phyloP scores from a whole-genome alignment of 2,797 vertebrate species.

The Lacerta bilineata region DNA sequence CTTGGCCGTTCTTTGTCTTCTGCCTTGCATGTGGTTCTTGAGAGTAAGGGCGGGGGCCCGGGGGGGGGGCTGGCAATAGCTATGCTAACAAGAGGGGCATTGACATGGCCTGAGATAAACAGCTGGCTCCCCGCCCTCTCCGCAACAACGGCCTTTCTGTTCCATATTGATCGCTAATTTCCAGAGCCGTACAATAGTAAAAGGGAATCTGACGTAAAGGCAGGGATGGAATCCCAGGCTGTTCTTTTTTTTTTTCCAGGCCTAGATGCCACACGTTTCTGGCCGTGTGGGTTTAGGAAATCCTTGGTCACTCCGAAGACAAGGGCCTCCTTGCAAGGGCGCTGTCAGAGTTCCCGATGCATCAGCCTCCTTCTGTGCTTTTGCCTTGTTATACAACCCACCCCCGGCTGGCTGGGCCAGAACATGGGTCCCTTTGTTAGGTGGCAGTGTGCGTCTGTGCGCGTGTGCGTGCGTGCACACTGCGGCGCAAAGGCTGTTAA shows the following conservation, averaged over 20 bases:
- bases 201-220: conserved; percentile 79
- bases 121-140: conserved; percentile 61
- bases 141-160: conserved; percentile 79
- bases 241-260: conserved; percentile 78
- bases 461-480: not conserved
- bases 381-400: conserved; percentile 33
- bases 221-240: conserved; percentile 78
- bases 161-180: conserved; percentile 74
- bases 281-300: conserved; percentile 69
- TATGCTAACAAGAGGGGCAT: conserved; percentile 78
- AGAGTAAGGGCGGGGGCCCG: conserved; percentile 42
- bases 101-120: conserved; percentile 73
- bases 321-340: conserved; percentile 67
- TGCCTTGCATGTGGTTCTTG: conserved; percentile 15
- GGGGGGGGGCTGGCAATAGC: conserved; percentile 44
- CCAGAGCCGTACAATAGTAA: conserved; percentile 81
- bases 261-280: conserved; percentile 77
- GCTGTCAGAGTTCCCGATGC: conserved; percentile 69
- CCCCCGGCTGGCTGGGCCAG: conserved; percentile 59
- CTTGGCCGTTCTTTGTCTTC: conserved; percentile 44
- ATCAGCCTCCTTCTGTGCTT: conserved; percentile 64
- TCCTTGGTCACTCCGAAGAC: conserved; percentile 68
- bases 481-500: not conserved
- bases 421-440: conserved; percentile 43
- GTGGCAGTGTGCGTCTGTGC: not conserved